Conservation (phyloP, 1,140 invertebrate genomes). For the Helicoverpa zea region DNA sequence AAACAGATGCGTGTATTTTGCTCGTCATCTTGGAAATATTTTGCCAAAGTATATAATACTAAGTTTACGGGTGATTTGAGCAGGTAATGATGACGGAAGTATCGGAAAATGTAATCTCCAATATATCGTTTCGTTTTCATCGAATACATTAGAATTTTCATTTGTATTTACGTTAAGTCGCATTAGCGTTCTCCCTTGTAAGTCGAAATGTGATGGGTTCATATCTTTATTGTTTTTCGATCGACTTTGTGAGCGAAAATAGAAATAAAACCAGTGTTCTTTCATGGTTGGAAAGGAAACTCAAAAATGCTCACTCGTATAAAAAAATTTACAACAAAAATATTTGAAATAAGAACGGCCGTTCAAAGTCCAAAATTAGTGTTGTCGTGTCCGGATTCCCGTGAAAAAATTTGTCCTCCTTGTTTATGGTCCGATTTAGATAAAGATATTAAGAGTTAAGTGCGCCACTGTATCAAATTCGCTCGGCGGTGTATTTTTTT, state of each 20-base stretch:
- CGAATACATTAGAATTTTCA: constrained; percentile 26
- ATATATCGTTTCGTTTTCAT: background rate
- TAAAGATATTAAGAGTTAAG: constrained; percentile 74
- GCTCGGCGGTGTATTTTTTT: constrained; percentile 58
- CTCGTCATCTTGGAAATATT: background rate
- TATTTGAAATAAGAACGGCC: constrained; percentile 26
- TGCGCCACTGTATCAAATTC: constrained; percentile 75
- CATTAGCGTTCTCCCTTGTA: background rate
- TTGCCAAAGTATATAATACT: constrained; percentile 9
- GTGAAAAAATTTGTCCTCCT: constrained; percentile 63
- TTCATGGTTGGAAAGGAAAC: too few relatives aligned
- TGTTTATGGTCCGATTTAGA: constrained; percentile 70
- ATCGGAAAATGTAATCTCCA: constrained; percentile 8
- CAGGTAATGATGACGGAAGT: constrained; percentile 1
- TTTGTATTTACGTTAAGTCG: constrained; percentile 21
- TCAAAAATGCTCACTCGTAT: background rate
- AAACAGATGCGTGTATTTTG: constrained; percentile 12
- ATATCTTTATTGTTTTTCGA: background rate
- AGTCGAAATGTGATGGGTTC: background rate
- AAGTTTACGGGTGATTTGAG: constrained; percentile 25
- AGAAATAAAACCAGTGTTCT: too few relatives aligned
- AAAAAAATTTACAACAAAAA: constrained; percentile 8
- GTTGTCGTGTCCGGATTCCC: constrained; percentile 51
- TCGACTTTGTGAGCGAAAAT: too few relatives aligned
- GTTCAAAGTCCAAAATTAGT: constrained; percentile 43